Evolutionary conservation across 2,797 vertebrate genomes (phyloP).

Genomic region (Pogonophryne albipinna): DNA sequence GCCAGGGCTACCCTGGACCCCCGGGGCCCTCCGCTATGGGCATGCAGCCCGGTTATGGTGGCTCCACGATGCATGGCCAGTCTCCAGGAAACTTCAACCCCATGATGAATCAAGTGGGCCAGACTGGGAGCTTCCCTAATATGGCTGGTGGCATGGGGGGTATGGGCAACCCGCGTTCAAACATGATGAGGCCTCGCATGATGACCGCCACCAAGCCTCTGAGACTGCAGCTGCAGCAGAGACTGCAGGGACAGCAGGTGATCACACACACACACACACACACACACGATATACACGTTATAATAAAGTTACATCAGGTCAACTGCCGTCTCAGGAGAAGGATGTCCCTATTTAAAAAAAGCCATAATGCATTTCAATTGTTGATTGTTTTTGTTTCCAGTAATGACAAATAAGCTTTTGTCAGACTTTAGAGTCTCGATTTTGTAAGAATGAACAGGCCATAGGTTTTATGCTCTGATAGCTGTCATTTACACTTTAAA

Average conservation of each 20-base stretch:
- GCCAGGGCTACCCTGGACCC: conserved; percentile 90
- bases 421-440: too few species aligned
- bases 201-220: conserved; percentile 92
- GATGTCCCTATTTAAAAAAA: too few species aligned
- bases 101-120: conserved; percentile 86
- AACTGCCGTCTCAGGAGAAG: too few species aligned
- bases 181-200: conserved; percentile 90
- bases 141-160: conserved; percentile 83
- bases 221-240: conserved; percentile 96
- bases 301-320: too few species aligned
- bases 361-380: too few species aligned
- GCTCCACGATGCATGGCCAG: conserved; percentile 82
- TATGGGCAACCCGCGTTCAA: conserved; percentile 91
- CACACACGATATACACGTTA: neutral
- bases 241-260: conserved; percentile 93
- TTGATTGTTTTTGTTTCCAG: too few species aligned
- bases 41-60: conserved; percentile 87
- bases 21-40: conserved; percentile 89
- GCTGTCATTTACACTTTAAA: too few species aligned
- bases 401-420: too few species aligned
- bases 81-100: conserved; percentile 81
- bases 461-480: too few species aligned
- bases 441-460: too few species aligned
- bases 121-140: conserved; percentile 87
- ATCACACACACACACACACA: conserved; percentile 1